Conservation (phyloP, 2,888 invertebrate genomes). For the Drosophila yooni region DNA sequence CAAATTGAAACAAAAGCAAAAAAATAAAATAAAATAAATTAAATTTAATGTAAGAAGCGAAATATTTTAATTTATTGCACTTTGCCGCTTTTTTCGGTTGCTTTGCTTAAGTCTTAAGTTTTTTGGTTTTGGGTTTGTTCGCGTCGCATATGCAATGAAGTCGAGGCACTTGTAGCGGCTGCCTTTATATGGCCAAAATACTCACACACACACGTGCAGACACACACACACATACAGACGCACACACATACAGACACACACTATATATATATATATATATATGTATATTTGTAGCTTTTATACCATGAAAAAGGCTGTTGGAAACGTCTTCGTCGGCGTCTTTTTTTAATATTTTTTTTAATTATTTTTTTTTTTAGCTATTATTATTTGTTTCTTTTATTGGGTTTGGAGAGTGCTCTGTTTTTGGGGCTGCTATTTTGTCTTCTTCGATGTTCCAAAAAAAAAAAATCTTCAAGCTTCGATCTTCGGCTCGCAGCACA, state of each 20-base stretch:
- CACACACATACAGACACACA: slow-evolving; percentile 17
- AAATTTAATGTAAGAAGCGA: slow-evolving; percentile 6
- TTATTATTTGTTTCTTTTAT: slow-evolving; percentile 5
- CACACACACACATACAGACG: slow-evolving; percentile 11
- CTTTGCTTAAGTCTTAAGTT: slow-evolving; percentile 3
- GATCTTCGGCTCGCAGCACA: slow-evolving; percentile 73
- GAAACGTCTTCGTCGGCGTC: slow-evolving; percentile 16
- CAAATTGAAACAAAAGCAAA: slow-evolving; percentile 14
- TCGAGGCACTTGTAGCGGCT: slow-evolving; percentile 60
- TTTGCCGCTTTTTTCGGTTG: slow-evolving; percentile 30
- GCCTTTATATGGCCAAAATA: slow-evolving; percentile 54
- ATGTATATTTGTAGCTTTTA: slow-evolving; percentile 7
- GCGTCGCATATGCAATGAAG: slow-evolving; percentile 60
- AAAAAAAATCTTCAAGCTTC: slow-evolving; percentile 25
- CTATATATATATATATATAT: slow-evolving; percentile 1
- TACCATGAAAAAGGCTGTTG: slow-evolving; percentile 40
- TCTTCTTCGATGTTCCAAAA: slow-evolving; percentile 29
- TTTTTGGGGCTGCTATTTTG: slow-evolving; percentile 17
- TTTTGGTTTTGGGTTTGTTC: slow-evolving; percentile 33
- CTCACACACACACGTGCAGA: slow-evolving; percentile 18
- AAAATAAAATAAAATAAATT: slow-evolving; percentile 4
- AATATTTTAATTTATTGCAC: slow-evolving; percentile 15
- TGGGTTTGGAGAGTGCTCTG: slow-evolving; percentile 8
- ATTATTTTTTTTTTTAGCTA: background rate
- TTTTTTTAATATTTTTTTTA: background rate